Evolutionary conservation across 2,888 invertebrate species (phyloP).

Genomic region (Heteromurus nitidus): DNA sequence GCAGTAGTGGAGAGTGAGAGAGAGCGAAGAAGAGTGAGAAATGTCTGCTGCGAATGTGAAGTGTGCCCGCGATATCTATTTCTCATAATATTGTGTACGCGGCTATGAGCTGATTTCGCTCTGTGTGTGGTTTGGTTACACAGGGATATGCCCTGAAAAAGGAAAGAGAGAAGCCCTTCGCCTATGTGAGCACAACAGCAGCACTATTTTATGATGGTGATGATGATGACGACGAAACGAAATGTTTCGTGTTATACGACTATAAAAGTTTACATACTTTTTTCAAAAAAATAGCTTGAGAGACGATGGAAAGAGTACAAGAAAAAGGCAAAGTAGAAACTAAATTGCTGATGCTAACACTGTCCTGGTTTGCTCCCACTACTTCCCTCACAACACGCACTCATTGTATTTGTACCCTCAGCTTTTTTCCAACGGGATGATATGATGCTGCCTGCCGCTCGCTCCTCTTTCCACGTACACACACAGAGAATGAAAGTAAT

Average conservation of each 20-base stretch:
- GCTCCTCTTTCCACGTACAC: conserved; percentile 46
- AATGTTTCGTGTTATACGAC: conserved; percentile 48
- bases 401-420: background rate
- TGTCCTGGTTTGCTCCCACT: conserved; percentile 48
- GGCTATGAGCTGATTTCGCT: conserved; percentile 8
- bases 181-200: conserved; percentile 54
- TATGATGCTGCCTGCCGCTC: conserved; percentile 32
- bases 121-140: conserved; percentile 34
- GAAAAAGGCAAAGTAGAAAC: conserved; percentile 50
- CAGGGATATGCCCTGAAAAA: background rate
- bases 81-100: conserved; percentile 31
- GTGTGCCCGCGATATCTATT: conserved; percentile 48
- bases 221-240: conserved; percentile 54
- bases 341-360: conserved; percentile 57
- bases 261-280: conserved; percentile 50
- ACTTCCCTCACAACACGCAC: conserved; percentile 20
- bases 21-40: conserved; percentile 25
- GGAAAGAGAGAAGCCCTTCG: conserved; percentile 50
- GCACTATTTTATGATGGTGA: conserved; percentile 21
- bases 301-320: conserved; percentile 30
- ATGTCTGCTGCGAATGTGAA: conserved; percentile 34
- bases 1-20: background rate
- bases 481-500: conserved; percentile 66
- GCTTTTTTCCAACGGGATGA: background rate
- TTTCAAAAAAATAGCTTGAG: conserved; percentile 23